Percentiles rank a stretch among this genome's conserved stretches.
Conservation (phyloP, 2,888 invertebrate genomes). For the Caenorhabditis zanzibari region DNA sequence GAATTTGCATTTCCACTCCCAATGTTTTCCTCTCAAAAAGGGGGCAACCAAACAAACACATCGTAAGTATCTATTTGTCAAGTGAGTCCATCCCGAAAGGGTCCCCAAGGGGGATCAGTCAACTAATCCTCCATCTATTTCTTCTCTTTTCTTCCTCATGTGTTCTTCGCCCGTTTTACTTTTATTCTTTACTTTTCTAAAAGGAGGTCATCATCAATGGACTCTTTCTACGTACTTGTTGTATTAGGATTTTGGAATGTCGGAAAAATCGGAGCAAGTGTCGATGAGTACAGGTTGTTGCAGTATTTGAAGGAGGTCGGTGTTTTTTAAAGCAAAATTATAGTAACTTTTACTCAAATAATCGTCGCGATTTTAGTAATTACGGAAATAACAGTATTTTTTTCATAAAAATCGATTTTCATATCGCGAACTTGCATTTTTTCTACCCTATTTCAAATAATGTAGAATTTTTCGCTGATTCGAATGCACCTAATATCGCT, state of each 20-base stretch:
- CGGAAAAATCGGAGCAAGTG: slow-evolving; percentile 47
- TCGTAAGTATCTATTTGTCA: slow-evolving; percentile 38
- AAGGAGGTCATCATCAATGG: slow-evolving; percentile 16
- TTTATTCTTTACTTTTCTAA: slow-evolving; percentile 26
- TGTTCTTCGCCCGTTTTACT: slow-evolving; percentile 1
- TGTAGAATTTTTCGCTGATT: too few relatives aligned
- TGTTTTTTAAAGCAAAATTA: too few relatives aligned
- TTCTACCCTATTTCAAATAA: too few relatives aligned
- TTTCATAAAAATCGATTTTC: too few relatives aligned
- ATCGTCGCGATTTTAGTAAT: background rate
- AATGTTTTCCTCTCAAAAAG: background rate
- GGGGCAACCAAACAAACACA: slow-evolving; percentile 17
- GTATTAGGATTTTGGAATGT: background rate
- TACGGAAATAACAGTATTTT: too few relatives aligned
- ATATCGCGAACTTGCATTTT: too few relatives aligned
- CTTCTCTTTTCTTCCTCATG: slow-evolving; percentile 1
- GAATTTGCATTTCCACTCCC: background rate
- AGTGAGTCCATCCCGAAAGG: slow-evolving; percentile 11
- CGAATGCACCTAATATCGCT: too few relatives aligned
- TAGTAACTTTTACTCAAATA: too few relatives aligned
- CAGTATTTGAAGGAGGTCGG: slow-evolving; percentile 77
- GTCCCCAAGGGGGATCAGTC: slow-evolving; percentile 27
- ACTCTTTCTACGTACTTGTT: background rate
- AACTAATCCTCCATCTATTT: slow-evolving; percentile 27
- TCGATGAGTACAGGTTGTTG: slow-evolving; percentile 73